Evolutionary conservation across 2,888 invertebrate species (phyloP).

Genomic region (Lasioglossum marginatum): DNA sequence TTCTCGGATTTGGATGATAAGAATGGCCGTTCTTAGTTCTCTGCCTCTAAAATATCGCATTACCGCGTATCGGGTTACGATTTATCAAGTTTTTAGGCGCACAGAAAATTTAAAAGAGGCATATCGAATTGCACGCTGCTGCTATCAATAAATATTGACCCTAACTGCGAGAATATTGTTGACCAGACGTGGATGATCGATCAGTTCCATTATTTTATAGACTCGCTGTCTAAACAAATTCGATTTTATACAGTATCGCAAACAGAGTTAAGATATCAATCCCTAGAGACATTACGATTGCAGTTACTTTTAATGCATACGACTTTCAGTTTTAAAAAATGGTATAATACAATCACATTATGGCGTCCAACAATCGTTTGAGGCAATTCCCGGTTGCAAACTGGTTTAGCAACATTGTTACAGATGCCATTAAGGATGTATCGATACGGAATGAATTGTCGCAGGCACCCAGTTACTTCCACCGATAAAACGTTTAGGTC

Average conservation of each 20-base stretch:
- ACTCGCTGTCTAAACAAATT: not conserved
- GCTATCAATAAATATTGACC: conserved; percentile 65
- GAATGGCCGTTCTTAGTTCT: conserved; percentile 70
- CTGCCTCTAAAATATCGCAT: conserved; percentile 68
- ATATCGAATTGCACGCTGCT: conserved; percentile 64
- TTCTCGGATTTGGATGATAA: conserved; percentile 72
- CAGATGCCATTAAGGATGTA: conserved; percentile 59
- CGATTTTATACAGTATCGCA: not conserved
- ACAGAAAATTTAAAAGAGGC: conserved; percentile 68
- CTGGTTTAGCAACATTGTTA: conserved; percentile 35
- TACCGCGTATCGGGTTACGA: conserved; percentile 67
- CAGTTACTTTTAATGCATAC: not conserved
- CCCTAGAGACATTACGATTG: not conserved
- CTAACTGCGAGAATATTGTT: conserved; percentile 12
- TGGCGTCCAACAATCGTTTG: conserved; percentile 24
- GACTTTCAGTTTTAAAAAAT: conserved; percentile 15
- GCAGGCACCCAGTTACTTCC: conserved; percentile 18
- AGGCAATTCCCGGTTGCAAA: conserved; percentile 45
- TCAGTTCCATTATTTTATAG: not conserved
- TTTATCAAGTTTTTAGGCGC: conserved; percentile 72
- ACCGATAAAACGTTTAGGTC: conserved; percentile 33
- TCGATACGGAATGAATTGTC: conserved; percentile 55
- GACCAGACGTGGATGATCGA: conserved; percentile 6
- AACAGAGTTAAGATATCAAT: not conserved
- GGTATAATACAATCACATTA: conserved; percentile 22